Evolutionary conservation across 2,888 invertebrate genomes (phyloP), one percentile per base, ranked within the genome.

Genomic region (Drosophila bunnanda): DNA sequence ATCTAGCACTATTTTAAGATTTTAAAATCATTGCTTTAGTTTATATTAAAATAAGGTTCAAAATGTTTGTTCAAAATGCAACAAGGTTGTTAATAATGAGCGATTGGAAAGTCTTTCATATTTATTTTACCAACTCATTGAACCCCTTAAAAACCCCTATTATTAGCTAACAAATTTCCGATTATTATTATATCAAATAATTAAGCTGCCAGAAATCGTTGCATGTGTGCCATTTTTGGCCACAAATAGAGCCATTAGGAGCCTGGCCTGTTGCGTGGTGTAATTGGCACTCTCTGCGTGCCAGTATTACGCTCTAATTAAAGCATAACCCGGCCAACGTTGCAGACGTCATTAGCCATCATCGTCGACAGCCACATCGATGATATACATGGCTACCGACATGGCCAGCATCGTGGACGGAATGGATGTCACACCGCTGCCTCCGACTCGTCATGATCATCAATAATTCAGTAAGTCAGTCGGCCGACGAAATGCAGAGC

Each of bases 301-400:
- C 20, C 39, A 15, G 55, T 46, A 74, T 43, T 56, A 60, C 52
- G 76, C 73, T 74, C 73, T 74, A 74, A 74, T 76, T 76, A 76
- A 72, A 72, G 72, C 75, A 72, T 76, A 76, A 77, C 73, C 73
- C 77, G 65, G 43, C 28, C 53, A 17, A 25, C 32, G 32, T 7
- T 25, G 32, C 50, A 34, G 54, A 28, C 48, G 32, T 43, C 54
- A 30, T 32, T 38, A 15, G 48, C 48, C 50, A 52, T 41, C 30
- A 52, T 46, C 52, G 25, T 22, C 28, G 15, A 15, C 61, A 4
- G 36, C 20, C 43, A 43, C 22, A 22, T 22, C 22, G 43, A 8
- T 22, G 43, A 43, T 22, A 22, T 9, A 34, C 44, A 28, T 34
- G 2, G 30, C 13, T 57, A 13, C 17, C 61, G 30, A 48, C 30